Evolutionary conservation across 2,888 invertebrate genomes (phyloP).

Genomic region (Papilio elwesi): DNA sequence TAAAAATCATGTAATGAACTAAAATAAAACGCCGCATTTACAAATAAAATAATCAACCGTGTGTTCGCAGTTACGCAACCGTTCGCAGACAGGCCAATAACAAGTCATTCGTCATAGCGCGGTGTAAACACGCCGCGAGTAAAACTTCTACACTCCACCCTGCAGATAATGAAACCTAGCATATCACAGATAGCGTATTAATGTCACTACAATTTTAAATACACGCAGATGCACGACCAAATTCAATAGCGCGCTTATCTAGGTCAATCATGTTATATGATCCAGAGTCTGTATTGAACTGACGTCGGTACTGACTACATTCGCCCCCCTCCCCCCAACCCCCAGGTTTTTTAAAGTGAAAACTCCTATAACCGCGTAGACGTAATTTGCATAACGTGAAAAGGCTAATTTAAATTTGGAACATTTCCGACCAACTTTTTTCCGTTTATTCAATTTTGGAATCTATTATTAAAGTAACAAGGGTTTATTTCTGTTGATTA

Average conservation of each 20-base stretch:
- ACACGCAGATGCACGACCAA: background rate
- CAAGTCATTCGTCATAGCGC: slow-evolving; percentile 56
- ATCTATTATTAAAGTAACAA: too few relatives aligned
- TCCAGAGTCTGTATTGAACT: background rate
- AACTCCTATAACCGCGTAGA: too few relatives aligned
- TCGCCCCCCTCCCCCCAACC: too few relatives aligned
- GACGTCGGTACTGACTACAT: too few relatives aligned
- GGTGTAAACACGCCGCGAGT: slow-evolving; percentile 53
- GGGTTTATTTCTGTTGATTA: too few relatives aligned
- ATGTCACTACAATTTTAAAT: background rate
- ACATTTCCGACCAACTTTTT: too few relatives aligned
- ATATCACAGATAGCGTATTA: slow-evolving; percentile 6
- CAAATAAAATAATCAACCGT: slow-evolving; percentile 43
- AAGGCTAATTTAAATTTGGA: too few relatives aligned
- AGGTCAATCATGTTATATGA: slow-evolving; percentile 13
- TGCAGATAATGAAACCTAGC: background rate
- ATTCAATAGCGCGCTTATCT: slow-evolving; percentile 1
- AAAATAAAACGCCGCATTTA: slow-evolving; percentile 16
- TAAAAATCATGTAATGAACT: background rate
- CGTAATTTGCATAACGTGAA: too few relatives aligned
- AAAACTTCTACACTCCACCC: slow-evolving; percentile 29
- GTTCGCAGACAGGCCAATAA: slow-evolving; percentile 53
- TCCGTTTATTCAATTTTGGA: too few relatives aligned
- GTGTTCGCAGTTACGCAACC: slow-evolving; percentile 55
- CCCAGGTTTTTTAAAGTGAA: background rate